Evolutionary conservation across 2,797 vertebrate genomes (phyloP), one percentile per base, ranked within the genome.

Genomic region (Acanthornis magna): DNA sequence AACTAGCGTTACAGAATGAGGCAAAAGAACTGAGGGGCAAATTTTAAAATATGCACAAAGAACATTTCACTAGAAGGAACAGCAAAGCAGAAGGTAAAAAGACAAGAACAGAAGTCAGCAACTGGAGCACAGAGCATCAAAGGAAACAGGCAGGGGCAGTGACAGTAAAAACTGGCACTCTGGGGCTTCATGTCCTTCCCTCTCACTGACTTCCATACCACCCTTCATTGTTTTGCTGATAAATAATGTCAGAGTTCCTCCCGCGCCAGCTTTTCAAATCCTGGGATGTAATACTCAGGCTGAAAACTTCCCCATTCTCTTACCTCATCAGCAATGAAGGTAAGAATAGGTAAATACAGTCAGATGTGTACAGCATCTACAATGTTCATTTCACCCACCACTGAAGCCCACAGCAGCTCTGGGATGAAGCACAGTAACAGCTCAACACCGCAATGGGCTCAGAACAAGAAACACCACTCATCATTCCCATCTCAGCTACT

Each of bases 191-290:
- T 0, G 1, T 38, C 43, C n/a, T 53, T 27, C 36, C 6, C 38
- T 81, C 29, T 63, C 32, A 48, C 5, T 19, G 5, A 51, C 22
- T 27, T 47, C 66, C 58, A 53, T 2, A 57, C 4, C 20, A 25
- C 6, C 4, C 19, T 32, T 27, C 50, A 38, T 9, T 0, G 0
- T 42, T 87, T 40, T 50, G 25, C 17, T 48, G 16, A 72, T 36
- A 65, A 73, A 68, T 16, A 26, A 75, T 7, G 17, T 9, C 40
- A 55, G 8, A 42, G 23, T 7, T 80, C 26, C 32, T 63, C 22
- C 18, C 25, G 29, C 36, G 13, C 3, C 45, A 38, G 26, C 26
- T 85, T 61, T 55, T 45, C n/a, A 76, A 53, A 88, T 17, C 26
- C 20, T 60, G 34, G 21, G 17, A 53, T 79, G 87, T 66, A 73